phyloP scores from a whole-genome alignment of 2,113 vertebrate species.

The Galbula dea region DNA sequence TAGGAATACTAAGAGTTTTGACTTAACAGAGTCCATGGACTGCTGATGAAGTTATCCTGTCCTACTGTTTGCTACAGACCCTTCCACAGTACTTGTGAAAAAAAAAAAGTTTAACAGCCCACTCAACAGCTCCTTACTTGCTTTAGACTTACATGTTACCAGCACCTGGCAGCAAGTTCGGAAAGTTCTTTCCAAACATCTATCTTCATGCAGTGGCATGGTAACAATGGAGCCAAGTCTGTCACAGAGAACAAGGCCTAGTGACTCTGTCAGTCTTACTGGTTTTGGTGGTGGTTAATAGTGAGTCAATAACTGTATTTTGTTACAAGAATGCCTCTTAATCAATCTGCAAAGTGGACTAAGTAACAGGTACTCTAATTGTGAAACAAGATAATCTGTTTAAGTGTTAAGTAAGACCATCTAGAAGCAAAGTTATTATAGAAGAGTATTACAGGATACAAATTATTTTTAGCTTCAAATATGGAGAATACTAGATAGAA shows the following conservation, averaged over 20 bases:
- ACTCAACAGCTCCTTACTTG: not conserved
- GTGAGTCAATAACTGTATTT: not conserved
- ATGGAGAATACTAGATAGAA: not conserved
- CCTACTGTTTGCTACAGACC: not conserved
- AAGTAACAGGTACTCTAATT: not conserved
- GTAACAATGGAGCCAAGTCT: not conserved
- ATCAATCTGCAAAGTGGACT: not conserved
- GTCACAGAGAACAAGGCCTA: not conserved
- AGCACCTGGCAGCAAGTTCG: not conserved
- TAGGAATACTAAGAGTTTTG: not conserved
- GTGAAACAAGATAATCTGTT: not conserved
- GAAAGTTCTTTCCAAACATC: no score
- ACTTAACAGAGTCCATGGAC: not conserved
- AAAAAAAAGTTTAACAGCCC: not conserved
- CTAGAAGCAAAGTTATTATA: not conserved
- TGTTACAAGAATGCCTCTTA: not conserved
- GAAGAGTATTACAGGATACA: not conserved
- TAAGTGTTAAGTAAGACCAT: not conserved
- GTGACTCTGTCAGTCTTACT: not conserved
- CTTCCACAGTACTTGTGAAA: not conserved
- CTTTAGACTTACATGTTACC: not conserved
- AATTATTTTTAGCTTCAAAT: slow-evolving; percentile 47
- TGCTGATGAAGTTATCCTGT: not conserved
- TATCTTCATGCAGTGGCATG: not conserved
- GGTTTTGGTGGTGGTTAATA: not conserved